Evolutionary conservation across 2,113 vertebrate genomes (phyloP), one percentile per base, ranked within the genome.

Genomic region (Alouatta palliata): DNA sequence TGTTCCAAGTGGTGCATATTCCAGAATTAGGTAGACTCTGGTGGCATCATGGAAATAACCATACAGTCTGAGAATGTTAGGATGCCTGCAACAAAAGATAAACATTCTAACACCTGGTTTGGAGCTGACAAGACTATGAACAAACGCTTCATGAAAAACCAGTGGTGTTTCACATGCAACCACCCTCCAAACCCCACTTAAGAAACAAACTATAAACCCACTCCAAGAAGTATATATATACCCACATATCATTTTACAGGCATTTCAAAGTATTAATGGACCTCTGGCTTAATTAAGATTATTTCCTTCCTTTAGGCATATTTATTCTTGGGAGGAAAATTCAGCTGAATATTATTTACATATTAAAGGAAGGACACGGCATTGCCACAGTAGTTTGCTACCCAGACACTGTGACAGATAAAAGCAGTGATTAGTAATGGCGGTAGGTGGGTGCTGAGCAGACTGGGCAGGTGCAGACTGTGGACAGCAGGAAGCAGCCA

Each of bases 41-140:
- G 99, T 98, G 1, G 98, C 87, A 16, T 99, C 99, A 0, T 99
- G 99, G 98, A 99, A 99, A 94, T 99, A 99, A 2, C 99, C 99
- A 6, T 99, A 99, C 2, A 99, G 98, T 3, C 99, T 98, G 92
- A 99, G 99, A 80, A 99, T 99, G 47, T 99, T 99, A 3, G 99
- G 99, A 94, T 99, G 99, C 97, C 99, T 99, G 97, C 96, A 98
- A 96, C 70, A 89, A 95, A 61, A 90, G 30, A 40, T 1, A 2
- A 23, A 84, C 23, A 13, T 20, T 27, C 8, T n/a, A 16, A 40
- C 11, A 12, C 11, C 35, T 40, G 45, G 47, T 58, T 52, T 4
- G 17, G 11, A 49, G 58, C 58, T 32, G 21, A 71, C 10, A 25
- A 47, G 20, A 68, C 4, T 10, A 35, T 0, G 21, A 71, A 35